Base-by-base conservation (phyloP, 1,140 invertebrate species). In the Cylas formicarius region DNA sequence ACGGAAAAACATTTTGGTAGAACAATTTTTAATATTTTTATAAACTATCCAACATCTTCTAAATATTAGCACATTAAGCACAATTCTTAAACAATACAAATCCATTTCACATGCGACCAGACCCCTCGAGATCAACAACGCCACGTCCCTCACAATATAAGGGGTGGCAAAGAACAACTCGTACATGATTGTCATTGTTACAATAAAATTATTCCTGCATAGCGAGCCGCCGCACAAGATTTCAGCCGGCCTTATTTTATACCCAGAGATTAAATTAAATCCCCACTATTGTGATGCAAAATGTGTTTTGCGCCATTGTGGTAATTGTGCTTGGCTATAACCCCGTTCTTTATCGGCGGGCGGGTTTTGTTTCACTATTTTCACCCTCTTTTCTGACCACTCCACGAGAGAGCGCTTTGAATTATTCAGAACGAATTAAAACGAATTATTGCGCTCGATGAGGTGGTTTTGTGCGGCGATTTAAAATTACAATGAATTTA, bases 191-290 rank as follows among this genome's bases (percentile, higher is more conserved):
- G 43, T 45, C 38, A 45, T 45, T 45, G 43, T 45, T 13, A 22
- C 31, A 11, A 37, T 34, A 36, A 45, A 44, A 45, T 45, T 45
- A 45, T 37, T 37, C 24, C 43, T 37, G 26, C 38, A 26, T 16
- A 9, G 13, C 11, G 31, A 22, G 22, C 43, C 43, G 26, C 18
- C 34, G 43, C 43, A 45, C 38, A 45, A 33, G 46, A 49, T 52
- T 55, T 50, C 47, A 39, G 44, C 23, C 46, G 39, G 47, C 45
- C 43, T 46, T 40, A 41, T 52, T 52, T 55, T 45, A 45, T 53
- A 44, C 44, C 36, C 42, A 48, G 48, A 53, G 56, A 57, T 57
- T 57, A 55, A 57, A 57, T 57, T 57, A 53, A 57, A 57, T 55
- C 56, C 51, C n/a, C 28, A 34, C 38, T 33, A 50, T 57, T 57